Conservation (phyloP, 2,888 invertebrate genomes). For the Eilema griseolum region DNA sequence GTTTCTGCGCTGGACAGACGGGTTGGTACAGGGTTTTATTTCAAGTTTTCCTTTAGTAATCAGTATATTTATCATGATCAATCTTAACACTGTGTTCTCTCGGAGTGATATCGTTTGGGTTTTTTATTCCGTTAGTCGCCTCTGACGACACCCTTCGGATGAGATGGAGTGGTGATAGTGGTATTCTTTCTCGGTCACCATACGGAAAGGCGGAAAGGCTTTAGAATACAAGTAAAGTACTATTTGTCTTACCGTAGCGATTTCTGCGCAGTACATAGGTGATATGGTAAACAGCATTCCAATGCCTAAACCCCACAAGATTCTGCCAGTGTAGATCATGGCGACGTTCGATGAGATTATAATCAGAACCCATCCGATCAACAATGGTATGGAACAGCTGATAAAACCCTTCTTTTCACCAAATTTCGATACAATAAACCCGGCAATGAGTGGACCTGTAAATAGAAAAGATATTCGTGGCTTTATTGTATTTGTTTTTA, state of each 20-base stretch:
- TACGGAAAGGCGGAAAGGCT: no score
- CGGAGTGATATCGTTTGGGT: no score
- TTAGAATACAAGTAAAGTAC: neutral
- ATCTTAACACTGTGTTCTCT: no score
- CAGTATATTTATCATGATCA: no score
- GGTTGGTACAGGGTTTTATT: no score
- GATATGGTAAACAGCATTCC: conserved; percentile 91
- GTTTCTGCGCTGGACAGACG: no score
- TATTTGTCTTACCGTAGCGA: conserved; percentile 87
- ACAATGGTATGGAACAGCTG: conserved; percentile 88
- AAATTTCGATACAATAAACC: conserved; percentile 88
- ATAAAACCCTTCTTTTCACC: conserved; percentile 91
- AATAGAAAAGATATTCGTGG: neutral
- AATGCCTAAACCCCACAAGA: conserved; percentile 88
- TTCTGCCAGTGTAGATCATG: conserved; percentile 86
- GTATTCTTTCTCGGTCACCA: no score
- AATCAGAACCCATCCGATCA: conserved; percentile 90
- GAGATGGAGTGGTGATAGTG: no score
- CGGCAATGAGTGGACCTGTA: conserved; percentile 90
- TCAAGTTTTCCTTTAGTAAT: no score
- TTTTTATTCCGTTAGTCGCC: no score
- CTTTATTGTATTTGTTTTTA: no score
- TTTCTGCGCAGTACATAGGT: conserved; percentile 96
- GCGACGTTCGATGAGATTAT: conserved; percentile 82
- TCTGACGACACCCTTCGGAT: no score